These are phyloP conservation scores for Acleris laterana DNA, from an alignment of 2,888 invertebrate genomes.

Conservation along the genomic window DNA sequence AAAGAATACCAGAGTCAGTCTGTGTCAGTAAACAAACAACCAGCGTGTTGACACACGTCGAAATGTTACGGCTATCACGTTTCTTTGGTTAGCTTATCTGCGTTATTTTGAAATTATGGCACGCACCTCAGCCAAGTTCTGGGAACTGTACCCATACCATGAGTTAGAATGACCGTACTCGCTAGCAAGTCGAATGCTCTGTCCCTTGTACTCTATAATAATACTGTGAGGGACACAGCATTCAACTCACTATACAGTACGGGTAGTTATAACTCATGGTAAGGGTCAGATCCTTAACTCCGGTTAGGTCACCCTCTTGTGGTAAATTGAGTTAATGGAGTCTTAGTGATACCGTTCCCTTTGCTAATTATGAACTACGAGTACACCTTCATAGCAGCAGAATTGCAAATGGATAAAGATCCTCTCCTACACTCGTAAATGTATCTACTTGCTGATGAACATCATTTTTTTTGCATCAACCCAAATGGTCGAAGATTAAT, in stretches of 20 bases:
- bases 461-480: too few relatives aligned
- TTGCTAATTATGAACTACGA: background rate
- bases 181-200: too few relatives aligned
- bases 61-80: constrained; percentile 58
- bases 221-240: too few relatives aligned
- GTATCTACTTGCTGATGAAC: too few relatives aligned
- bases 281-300: constrained; percentile 15
- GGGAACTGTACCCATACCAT: constrained; percentile 10
- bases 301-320: constrained; percentile 7
- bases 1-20: background rate
- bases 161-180: too few relatives aligned
- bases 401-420: too few relatives aligned
- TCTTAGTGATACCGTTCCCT: background rate
- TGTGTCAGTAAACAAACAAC: constrained; percentile 35
- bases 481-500: too few relatives aligned
- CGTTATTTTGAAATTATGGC: constrained; percentile 44
- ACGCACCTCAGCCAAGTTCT: constrained; percentile 33
- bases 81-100: constrained; percentile 58
- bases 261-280: too few relatives aligned
- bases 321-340: constrained; percentile 10
- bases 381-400: too few relatives aligned
- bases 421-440: too few relatives aligned
- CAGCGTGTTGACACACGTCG: constrained; percentile 47
- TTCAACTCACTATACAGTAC: too few relatives aligned
- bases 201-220: too few relatives aligned